Evolutionary conservation across 2,113 vertebrate species (phyloP).

Genomic region (Notiomystis cincta): DNA sequence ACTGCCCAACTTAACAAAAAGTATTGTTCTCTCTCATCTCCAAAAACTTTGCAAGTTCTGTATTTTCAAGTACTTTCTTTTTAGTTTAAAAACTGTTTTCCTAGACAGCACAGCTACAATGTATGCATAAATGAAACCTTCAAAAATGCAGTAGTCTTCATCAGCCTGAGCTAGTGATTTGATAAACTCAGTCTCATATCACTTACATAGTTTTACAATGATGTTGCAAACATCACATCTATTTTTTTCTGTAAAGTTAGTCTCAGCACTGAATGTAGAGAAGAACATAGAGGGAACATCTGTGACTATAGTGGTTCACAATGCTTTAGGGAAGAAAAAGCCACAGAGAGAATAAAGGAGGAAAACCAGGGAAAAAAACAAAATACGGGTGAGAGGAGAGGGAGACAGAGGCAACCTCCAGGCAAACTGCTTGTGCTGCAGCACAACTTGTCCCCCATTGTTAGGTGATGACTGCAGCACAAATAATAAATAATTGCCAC

Average conservation of each 20-base stretch:
- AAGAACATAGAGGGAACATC: neutral
- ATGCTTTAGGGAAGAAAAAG: neutral
- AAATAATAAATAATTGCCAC: neutral
- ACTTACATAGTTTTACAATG: fast-evolving
- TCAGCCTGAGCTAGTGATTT: neutral
- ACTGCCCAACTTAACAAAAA: neutral
- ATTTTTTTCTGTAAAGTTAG: neutral
- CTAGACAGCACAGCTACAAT: neutral
- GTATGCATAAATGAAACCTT: neutral
- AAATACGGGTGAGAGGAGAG: neutral
- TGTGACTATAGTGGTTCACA: neutral
- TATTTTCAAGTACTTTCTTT: neutral
- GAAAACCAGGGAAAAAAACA: neutral
- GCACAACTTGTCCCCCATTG: neutral
- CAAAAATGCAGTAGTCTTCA: neutral
- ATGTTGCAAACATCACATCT: neutral
- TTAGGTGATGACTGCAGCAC: neutral
- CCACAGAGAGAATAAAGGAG: neutral
- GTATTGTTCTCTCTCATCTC: neutral
- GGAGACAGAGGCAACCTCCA: neutral
- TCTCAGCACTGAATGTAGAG: neutral
- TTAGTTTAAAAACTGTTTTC: neutral
- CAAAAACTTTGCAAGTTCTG: neutral
- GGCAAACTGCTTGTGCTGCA: neutral
- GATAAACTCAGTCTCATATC: neutral